Base-by-base conservation (phyloP, 2,888 invertebrate genomes). In the Formica aserva region DNA sequence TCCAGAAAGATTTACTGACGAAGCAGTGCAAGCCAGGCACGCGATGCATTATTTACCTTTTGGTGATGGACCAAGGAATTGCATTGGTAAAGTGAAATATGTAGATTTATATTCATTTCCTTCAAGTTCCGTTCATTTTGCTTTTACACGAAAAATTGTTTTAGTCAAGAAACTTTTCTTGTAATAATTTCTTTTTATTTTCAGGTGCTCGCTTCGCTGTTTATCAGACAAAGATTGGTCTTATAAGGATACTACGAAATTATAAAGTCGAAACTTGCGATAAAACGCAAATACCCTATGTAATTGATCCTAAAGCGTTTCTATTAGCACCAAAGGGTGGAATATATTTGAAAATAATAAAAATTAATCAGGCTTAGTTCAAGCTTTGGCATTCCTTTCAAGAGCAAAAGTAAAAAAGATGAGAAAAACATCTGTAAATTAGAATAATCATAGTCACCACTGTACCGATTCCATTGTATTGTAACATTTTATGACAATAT, bases 1-100 rank as follows among this genome's bases (percentile, higher is more conserved):
- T 88, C 93, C 92, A 32, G 91, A 92, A 71, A 89, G 93, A 87
- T 93, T 93, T 69, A 78, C 52, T 13, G 90, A 91, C 29, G 89
- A 92, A 32, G 29, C 41, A 32, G 13, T n/a, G 1, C 86, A 89
- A 86, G 52, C 75, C 26, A 88, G 91, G 72, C 90, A 93, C 75
- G 86, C 91, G 22, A 91, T 91, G 87, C 65, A 82, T 63, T 89
- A 90, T 62, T 0, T 75, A 45, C 91, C 92, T 15, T 91, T 92
- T 75, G 91, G 92, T 15, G 87, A 89, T 75, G 93, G 92, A 22
- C 90, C 91, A 5, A 87, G 92, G 71, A 91, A 92, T 75, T 92
- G 92, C 52, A 89, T 92, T 55, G 92, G 92, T 92, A 89, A n/a
- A 22, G 11, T 78, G 65, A 87, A 80, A 89, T 72, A 67, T 67